Conservation (phyloP, 2,797 vertebrate genomes). For the Macrochelys suwanniensis region DNA sequence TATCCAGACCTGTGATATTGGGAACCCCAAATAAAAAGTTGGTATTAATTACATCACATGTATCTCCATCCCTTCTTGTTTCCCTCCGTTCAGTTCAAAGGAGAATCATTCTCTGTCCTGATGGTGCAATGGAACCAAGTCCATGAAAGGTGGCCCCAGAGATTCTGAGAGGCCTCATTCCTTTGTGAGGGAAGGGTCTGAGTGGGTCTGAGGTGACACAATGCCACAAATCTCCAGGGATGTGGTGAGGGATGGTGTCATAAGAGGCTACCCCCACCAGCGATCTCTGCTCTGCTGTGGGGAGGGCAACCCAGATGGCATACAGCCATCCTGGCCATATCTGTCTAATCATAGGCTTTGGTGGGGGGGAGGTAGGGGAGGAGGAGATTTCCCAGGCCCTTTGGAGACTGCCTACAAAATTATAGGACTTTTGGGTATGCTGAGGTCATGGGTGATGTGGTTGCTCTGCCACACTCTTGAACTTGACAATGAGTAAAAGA, state of each 20-base stretch:
- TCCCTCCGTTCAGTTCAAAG: neutral
- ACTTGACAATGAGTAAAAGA: neutral
- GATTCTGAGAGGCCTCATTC: neutral
- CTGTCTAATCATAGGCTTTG: neutral
- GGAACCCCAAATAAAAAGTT: conserved; percentile 2
- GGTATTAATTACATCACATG: neutral
- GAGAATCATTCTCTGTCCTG: neutral
- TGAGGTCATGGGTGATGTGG: neutral
- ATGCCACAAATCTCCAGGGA: neutral
- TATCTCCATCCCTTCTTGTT: neutral
- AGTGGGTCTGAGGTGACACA: neutral
- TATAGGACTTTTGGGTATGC: neutral
- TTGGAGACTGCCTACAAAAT: neutral
- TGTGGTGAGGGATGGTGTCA: neutral
- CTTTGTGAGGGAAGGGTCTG: neutral
- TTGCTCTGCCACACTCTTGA: neutral
- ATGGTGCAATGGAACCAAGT: neutral
- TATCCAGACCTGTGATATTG: neutral
- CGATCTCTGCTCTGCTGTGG: neutral
- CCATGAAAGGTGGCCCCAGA: neutral
- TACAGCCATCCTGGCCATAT: neutral
- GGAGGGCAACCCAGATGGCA: neutral
- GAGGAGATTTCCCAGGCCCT: neutral
- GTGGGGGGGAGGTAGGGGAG: neutral
- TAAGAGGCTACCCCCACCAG: neutral